phyloP scores from a whole-genome alignment of 1,140 invertebrate genomes.

The Drosophila bocki region DNA sequence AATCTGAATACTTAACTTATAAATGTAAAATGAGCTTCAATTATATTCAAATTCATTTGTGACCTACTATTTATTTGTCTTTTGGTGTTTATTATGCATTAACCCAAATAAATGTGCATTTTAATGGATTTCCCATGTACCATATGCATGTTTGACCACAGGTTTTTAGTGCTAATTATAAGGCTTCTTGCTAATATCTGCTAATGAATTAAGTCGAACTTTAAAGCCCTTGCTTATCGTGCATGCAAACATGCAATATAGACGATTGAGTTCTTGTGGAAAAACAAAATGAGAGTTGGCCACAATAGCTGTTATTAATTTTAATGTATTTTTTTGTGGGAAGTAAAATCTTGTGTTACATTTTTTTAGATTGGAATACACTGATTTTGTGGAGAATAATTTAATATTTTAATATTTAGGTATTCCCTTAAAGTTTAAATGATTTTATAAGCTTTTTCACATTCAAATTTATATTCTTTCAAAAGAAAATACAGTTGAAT shows the following conservation, averaged over 20 bases:
- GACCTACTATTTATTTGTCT: background rate
- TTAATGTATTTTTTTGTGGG: background rate
- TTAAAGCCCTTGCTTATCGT: slow-evolving; percentile 36
- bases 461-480: background rate
- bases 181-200: slow-evolving; percentile 48
- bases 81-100: slow-evolving; percentile 5
- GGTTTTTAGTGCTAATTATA: slow-evolving; percentile 24
- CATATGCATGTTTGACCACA: slow-evolving; percentile 4
- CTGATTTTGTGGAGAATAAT: background rate
- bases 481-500: background rate
- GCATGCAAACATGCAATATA: slow-evolving; percentile 61
- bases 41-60: background rate
- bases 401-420: background rate
- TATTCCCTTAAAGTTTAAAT: too few relatives aligned
- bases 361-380: background rate
- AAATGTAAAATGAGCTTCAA: background rate
- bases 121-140: slow-evolving; percentile 73
- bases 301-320: slow-evolving; percentile 2
- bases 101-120: slow-evolving; percentile 2
- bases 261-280: background rate
- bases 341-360: background rate
- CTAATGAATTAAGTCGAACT: slow-evolving; percentile 71
- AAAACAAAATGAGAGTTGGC: slow-evolving; percentile 10
- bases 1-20: background rate
- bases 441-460: background rate